Base-by-base conservation (phyloP, 2,797 vertebrate species). In the Sebastes diploproa region DNA sequence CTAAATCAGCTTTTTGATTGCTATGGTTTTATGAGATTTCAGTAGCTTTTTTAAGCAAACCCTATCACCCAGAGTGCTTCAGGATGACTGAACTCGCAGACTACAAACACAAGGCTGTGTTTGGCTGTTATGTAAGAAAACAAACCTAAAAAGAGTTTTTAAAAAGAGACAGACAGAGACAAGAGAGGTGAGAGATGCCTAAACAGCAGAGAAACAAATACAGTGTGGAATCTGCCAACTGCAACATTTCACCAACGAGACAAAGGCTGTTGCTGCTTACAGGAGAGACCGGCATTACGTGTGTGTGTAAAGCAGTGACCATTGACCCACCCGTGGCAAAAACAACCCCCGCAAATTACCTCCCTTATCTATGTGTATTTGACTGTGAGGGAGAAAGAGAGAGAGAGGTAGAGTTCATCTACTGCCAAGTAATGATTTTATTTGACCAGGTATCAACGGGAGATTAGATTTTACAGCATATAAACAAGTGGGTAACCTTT, bases 181-280 rank as follows among this genome's bases (percentile, higher is more conserved):
- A 59, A 25, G 60, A 50, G 22, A 61, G 38, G 18, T 25, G 61
- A 75, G 58, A 38, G 67, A 56, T 42, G 71, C 72, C 68, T 22
- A 58, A 86, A 86, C 66, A 79, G 68, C 63, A 88, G 65, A 90
- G 83, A 77, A 88, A 86, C 83, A 91, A 91, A 91, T 71, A 88
- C 80, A 81, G 75, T 16, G 70, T 82, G 90, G 91, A 92, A 93
- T 93, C 91, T 93, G 91, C 90, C 84, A 91, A 82, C 75, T 59
- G 72, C 72, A 64, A 88, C 75, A 61, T 85, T 93, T 92, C 86
- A 91, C 71, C 75, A 56, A 30, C 0, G 36, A 85, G 67, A 93
- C 91, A 93, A 91, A 91, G 75, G 83, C 83, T 65, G 71, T 27
- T 36, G 76, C 86, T 91, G 89, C 88, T 82, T 88, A 85, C 74